Base-by-base conservation (phyloP, 2,113 vertebrate species). In the Reinhardtius hippoglossoides region DNA sequence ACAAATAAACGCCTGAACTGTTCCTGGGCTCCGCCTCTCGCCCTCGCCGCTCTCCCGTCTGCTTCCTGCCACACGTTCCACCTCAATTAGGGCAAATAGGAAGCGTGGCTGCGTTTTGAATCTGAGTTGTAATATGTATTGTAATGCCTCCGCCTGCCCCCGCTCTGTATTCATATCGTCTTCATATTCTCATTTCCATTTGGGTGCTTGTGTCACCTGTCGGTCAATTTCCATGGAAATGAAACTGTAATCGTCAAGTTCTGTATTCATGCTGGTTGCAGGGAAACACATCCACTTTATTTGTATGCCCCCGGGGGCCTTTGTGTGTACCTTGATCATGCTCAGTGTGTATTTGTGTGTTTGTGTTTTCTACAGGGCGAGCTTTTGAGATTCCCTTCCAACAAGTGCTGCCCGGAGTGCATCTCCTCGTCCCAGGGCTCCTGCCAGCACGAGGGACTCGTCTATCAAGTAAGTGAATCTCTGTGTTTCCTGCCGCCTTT, bases 351-450 rank as follows among this genome's bases (percentile, higher is more conserved):
- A 12, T 50, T 15, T 57, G 42, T 77, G 5, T 87, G 8, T 85
- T 48, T 82, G 2, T 71, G 16, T 62, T 76, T 40, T 87, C 67
- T n/a, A 46, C 24, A 99, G 97, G 97, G 97, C 13, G 95, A 97
- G 83, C 92, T 92, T 35, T 90, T 99, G 66, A 95, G 91, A 72
- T 95, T 98, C 80, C 88, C 93, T 5, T 88, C 96, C 78, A 96
- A 95, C 86, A 79, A 93, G 46, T 99, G 98, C 90, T 99, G 98
- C 77, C 98, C 98, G 0, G 89, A 95, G 73, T 99, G 98, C 71
- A 79, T 91, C 31, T 81, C 87, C 2, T 87, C 61, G 55, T 92
- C 88, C 0, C 69, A 93, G 31, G 95, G 90, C 26, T 95, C 91
- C 74, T 99, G 98, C 90, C 95, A 87, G 67, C 87, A 96, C 0